A percentile compares a stretch with the other conserved stretches of the same genome.
Conservation (phyloP, 2,797 vertebrate genomes). For the Scomberomorus guttatus region DNA sequence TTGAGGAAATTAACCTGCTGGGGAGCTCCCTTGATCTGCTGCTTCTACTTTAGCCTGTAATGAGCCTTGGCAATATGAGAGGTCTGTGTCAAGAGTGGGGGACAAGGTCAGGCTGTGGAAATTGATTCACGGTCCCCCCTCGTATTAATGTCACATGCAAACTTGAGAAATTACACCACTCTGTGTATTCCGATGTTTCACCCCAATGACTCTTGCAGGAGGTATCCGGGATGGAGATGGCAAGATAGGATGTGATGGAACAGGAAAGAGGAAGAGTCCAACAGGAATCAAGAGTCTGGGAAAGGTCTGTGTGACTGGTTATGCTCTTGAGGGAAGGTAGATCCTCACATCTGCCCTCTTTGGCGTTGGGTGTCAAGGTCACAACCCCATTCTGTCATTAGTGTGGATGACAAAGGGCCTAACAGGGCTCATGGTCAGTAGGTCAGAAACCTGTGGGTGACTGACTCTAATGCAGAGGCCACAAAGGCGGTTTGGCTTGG, state of each 20-base stretch:
- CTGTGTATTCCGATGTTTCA: slow-evolving; percentile 34
- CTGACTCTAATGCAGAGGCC: slow-evolving; percentile 39
- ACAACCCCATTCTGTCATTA: slow-evolving; percentile 52
- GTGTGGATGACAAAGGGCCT: slow-evolving; percentile 32
- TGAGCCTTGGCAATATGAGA: slow-evolving; percentile 76
- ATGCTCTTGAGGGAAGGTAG: neutral
- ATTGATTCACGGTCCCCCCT: slow-evolving; percentile 26
- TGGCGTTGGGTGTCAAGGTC: slow-evolving; percentile 48
- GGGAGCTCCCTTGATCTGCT: slow-evolving; percentile 76
- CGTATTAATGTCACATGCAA: slow-evolving; percentile 35
- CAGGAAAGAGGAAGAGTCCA: slow-evolving; percentile 18
- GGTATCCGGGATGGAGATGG: slow-evolving; percentile 39
- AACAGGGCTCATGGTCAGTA: slow-evolving; percentile 30
- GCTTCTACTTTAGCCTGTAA: slow-evolving; percentile 72
- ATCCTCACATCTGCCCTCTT: slow-evolving; percentile 36
- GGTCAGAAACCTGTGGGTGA: slow-evolving; percentile 50
- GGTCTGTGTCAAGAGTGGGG: slow-evolving; percentile 37
- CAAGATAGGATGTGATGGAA: slow-evolving; percentile 29
- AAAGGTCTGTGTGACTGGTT: slow-evolving; percentile 23
- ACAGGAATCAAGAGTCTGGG: slow-evolving; percentile 9
- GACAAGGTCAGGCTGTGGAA: slow-evolving; percentile 45
- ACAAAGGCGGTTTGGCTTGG: slow-evolving; percentile 34
- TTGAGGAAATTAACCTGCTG: slow-evolving; percentile 81
- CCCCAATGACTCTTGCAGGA: slow-evolving; percentile 13
- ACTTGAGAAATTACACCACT: slow-evolving; percentile 38